These are phyloP conservation scores for Myioborus melanocephalus DNA, from an alignment of 2,797 vertebrate genomes.

Conservation along the genomic window DNA sequence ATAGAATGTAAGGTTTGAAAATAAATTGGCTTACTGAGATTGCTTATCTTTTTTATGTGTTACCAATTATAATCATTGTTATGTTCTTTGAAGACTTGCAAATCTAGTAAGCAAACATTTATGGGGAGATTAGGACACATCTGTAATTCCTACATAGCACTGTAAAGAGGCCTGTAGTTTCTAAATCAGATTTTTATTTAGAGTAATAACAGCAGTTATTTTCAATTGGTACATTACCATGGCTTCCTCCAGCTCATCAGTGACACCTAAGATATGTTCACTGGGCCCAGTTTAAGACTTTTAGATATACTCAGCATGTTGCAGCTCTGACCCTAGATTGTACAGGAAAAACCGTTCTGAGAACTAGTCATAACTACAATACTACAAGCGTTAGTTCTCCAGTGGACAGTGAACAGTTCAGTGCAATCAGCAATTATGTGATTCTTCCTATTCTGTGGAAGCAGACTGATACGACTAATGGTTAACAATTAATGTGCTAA, in stretches of 20 bases:
- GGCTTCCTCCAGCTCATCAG: not conserved
- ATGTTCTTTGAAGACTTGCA: slow-evolving; percentile 43
- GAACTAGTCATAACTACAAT: not conserved
- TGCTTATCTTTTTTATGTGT: slow-evolving; percentile 64
- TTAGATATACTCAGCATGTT: not conserved
- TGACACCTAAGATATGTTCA: not conserved
- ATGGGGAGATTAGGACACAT: not conserved
- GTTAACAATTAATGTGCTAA: not conserved
- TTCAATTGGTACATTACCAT: not conserved
- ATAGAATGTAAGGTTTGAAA: not conserved
- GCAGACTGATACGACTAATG: not conserved
- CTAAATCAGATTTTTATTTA: not conserved
- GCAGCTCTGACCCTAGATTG: not conserved
- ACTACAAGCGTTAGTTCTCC: not conserved
- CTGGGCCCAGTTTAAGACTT: not conserved
- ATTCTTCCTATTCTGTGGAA: not conserved
- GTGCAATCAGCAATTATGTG: not conserved
- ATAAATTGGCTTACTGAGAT: slow-evolving; percentile 1
- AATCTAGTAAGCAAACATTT: slow-evolving; percentile 43
- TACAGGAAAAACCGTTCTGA: not conserved
- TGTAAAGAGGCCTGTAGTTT: not conserved
- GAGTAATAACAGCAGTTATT: not conserved
- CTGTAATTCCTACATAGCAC: not conserved
- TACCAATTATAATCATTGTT: slow-evolving; percentile 46
- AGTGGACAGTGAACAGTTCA: not conserved